Percentiles rank a stretch among this genome's conserved stretches.
These are phyloP conservation scores for Lynx canadensis DNA, from an alignment of 2,113 vertebrate genomes.

Conservation along the genomic window DNA sequence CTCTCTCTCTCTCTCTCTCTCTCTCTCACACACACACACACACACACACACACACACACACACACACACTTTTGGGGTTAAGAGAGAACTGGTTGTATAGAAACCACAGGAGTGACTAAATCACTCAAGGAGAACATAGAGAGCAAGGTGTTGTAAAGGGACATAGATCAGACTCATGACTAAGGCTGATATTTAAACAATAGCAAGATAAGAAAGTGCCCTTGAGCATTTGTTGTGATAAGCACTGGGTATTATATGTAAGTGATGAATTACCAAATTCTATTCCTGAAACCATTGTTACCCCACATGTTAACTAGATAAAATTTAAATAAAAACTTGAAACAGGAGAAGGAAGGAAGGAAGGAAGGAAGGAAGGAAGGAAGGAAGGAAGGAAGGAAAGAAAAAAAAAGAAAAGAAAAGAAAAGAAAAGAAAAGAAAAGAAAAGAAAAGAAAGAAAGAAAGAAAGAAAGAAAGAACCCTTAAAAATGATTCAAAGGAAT, in stretches of 20 bases:
- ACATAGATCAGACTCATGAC: not conserved
- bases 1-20: not conserved
- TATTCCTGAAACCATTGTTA: too few relatives aligned
- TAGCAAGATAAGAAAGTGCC: not conserved
- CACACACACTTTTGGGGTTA: not conserved
- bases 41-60: not conserved
- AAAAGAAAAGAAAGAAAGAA: too few relatives aligned
- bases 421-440: too few relatives aligned
- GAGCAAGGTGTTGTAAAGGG: not conserved
- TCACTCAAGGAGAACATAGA: not conserved
- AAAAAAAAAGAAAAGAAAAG: too few relatives aligned
- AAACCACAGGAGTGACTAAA: not conserved
- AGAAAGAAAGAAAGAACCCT: not conserved
- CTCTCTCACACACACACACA: not conserved
- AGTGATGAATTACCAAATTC: too few relatives aligned
- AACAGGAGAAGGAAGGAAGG: too few relatives aligned
- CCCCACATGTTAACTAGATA: too few relatives aligned
- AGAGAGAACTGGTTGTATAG: not conserved
- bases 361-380: too few relatives aligned
- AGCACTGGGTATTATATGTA: too few relatives aligned
- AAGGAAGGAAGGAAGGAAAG: rapidly evolving
- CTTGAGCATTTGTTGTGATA: not conserved
- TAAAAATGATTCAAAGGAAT: not conserved
- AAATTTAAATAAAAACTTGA: too few relatives aligned
- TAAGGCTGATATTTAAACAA: not conserved